These are phyloP conservation scores for Atethmia centrago DNA, from an alignment of 2,888 invertebrate genomes.

Conservation along the genomic window DNA sequence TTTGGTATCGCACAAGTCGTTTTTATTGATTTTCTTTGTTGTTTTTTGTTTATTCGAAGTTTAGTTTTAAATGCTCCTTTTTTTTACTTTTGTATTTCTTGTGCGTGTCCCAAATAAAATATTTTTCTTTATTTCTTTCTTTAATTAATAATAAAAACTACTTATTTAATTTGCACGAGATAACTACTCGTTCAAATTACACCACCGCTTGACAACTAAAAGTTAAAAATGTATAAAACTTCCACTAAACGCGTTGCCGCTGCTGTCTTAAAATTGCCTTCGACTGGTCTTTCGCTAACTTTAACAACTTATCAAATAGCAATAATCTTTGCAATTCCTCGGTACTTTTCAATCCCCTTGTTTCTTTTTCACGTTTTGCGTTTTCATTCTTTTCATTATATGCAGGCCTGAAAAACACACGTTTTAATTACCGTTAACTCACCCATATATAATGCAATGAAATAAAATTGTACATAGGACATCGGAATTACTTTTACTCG, in stretches of 20 bases:
- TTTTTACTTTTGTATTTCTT: no score
- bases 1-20: no score
- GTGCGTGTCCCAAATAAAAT: no score
- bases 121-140: no score
- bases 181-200: no score
- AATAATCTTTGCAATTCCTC: background rate
- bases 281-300: constrained; percentile 22
- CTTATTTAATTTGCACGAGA: background rate
- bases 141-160: background rate
- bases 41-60: no score
- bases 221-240: background rate
- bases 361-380: background rate
- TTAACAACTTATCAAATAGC: constrained; percentile 5
- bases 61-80: no score
- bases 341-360: background rate
- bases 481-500: background rate
- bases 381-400: constrained; percentile 27
- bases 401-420: constrained; percentile 33
- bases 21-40: no score
- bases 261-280: background rate
- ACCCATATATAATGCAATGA: background rate
- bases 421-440: background rate
- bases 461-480: background rate
- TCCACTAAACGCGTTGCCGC: background rate
- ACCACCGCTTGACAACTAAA: background rate